Percentiles rank a stretch among this genome's conserved stretches.
Evolutionary conservation across 2,113 vertebrate genomes (phyloP).

Genomic region (Strigops habroptila): DNA sequence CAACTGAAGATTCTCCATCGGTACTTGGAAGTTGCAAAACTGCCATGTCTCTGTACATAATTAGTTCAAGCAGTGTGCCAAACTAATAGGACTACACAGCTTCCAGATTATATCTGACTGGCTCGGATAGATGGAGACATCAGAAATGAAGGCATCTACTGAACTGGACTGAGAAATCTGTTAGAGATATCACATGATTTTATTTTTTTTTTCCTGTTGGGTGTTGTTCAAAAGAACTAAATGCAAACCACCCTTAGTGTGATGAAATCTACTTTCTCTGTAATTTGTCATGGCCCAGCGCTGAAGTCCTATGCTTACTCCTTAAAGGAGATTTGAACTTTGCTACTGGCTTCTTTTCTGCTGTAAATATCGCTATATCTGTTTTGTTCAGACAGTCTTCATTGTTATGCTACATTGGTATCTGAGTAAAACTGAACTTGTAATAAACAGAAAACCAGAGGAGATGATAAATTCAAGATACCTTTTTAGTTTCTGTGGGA

Average conservation of each 20-base stretch:
- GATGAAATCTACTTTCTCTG: background rate
- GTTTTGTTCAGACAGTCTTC: background rate
- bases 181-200: background rate
- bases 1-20: background rate
- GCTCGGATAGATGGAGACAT: background rate
- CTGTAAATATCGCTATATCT: background rate
- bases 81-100: background rate
- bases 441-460: background rate
- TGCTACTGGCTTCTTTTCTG: background rate
- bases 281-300: background rate
- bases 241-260: background rate
- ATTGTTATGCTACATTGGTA: background rate
- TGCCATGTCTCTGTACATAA: background rate
- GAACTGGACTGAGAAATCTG: background rate
- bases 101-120: conserved; percentile 7
- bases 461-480: background rate
- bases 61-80: background rate
- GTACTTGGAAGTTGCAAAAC: background rate
- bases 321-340: background rate
- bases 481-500: background rate
- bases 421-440: background rate
- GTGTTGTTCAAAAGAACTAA: background rate
- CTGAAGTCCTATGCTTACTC: background rate
- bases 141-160: background rate
- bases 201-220: background rate